Evolutionary conservation across 1,140 invertebrate genomes (phyloP), one percentile per base, ranked within the genome.

Genomic region (Calliphora vicina): DNA sequence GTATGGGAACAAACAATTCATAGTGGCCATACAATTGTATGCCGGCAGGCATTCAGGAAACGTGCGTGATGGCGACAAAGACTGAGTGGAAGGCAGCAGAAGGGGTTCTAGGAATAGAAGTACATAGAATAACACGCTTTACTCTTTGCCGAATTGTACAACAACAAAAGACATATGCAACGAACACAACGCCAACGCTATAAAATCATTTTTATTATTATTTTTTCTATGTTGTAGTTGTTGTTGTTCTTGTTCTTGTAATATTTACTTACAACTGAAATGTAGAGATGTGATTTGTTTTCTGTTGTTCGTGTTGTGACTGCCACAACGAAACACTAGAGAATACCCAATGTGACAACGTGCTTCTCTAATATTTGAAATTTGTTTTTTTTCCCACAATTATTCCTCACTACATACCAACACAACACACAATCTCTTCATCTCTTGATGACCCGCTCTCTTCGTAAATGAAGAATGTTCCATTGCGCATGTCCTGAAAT

Each of bases 1-100:
- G 35, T 35, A 57, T 17, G 45, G 15, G 45, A 57, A 57, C 17
- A 57, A n/a, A 57, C 50, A 23, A 25, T 67, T 67, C 0, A 67
- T 20, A 6, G n/a, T 25, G 61, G 1, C 12, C 20, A 25, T 67
- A 67, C 50, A 67, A 50, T 25, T 67, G 6, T 67, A 67, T 67
- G 61, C 61, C 61, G 61, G 61, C 61, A 67, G 61, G 61, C 61
- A 20, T 67, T 9, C 61, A 67, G 61, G 61, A 67, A 67, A 67
- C 61, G 61, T 67, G 61, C 61, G 61, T 67, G 61, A 20, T 67
- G 23, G 9, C 10, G 61, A 23, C n/a, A 57, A 57, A 57, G 15
- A 15, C 15, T 57, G 1, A 17, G n/a, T 15, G 10, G 17, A 57
- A 13, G 15, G 5, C 3, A 57, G 45, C 0, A 57, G 13, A 13